Evolutionary conservation across 2,888 invertebrate genomes (phyloP).

Genomic region (Volucella inflata): DNA sequence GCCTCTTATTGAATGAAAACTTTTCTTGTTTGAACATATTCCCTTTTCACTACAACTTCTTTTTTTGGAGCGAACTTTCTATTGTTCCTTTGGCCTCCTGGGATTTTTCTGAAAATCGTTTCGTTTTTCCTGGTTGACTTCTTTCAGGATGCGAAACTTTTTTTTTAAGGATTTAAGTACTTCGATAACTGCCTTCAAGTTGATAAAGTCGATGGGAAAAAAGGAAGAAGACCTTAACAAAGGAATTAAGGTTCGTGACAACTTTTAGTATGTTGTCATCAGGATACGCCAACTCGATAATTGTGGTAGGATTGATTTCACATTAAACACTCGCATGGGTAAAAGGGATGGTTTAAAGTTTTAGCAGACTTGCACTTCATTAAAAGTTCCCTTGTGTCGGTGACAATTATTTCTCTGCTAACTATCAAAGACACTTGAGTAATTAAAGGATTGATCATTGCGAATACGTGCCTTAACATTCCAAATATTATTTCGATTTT

Average conservation of each 20-base stretch:
- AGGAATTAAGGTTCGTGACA: constrained; percentile 56
- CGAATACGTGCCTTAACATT: too few relatives aligned
- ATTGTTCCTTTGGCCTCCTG: constrained; percentile 64
- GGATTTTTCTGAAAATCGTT: constrained; percentile 23
- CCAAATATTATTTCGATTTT: too few relatives aligned
- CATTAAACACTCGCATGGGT: constrained; percentile 7
- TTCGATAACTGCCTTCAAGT: constrained; percentile 65
- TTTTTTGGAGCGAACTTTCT: constrained; percentile 38
- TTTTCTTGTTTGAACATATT: constrained; percentile 63
- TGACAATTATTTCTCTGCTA: constrained; percentile 45
- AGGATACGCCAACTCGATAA: constrained; percentile 30
- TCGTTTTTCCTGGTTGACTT: constrained; percentile 12
- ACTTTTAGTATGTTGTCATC: constrained; percentile 28
- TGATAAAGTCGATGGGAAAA: constrained; percentile 13
- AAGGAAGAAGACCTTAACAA: constrained; percentile 14
- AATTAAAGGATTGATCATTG: too few relatives aligned
- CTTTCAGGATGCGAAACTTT: constrained; percentile 57
- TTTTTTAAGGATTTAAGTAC: constrained; percentile 58
- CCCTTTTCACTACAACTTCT: neutral
- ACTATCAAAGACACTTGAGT: constrained; percentile 9
- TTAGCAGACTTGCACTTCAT: neutral
- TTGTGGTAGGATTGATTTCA: constrained; percentile 51
- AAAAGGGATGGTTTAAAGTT: neutral
- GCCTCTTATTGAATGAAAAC: constrained; percentile 61
- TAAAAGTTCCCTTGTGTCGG: neutral